Conservation (phyloP, 1,140 invertebrate genomes). For the Copidosoma floridanum region DNA sequence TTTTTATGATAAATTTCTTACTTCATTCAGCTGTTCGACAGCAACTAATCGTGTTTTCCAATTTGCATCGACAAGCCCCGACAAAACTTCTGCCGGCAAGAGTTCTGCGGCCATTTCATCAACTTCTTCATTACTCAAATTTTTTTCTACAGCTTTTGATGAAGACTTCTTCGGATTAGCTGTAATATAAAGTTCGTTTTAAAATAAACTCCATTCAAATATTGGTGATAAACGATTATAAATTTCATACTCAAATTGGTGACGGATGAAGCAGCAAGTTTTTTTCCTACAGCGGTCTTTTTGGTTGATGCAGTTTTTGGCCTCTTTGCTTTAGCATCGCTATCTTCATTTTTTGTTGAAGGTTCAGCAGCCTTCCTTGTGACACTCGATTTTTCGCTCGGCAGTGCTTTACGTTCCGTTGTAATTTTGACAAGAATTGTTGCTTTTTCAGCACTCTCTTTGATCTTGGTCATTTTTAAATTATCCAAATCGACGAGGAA, state of each 20-base stretch:
- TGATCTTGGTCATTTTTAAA: conserved; percentile 93
- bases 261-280: conserved; percentile 31
- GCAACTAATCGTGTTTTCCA: conserved; percentile 84
- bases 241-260: conserved; percentile 35
- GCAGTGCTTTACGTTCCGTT: conserved; percentile 57
- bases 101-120: conserved; percentile 67
- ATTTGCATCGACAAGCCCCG: conserved; percentile 72
- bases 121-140: conserved; percentile 63
- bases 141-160: conserved; percentile 49
- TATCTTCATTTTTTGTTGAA: conserved; percentile 34
- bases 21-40: conserved; percentile 70
- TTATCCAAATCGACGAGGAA: conserved; percentile 86
- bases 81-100: conserved; percentile 63
- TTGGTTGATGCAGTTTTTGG: conserved; percentile 56
- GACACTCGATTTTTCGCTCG: conserved; percentile 57
- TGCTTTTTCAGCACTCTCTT: conserved; percentile 90
- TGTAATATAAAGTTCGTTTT: conserved; percentile 3
- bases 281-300: conserved; percentile 47
- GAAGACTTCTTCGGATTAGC: conserved; percentile 35
- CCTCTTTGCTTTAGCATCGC: conserved; percentile 43
- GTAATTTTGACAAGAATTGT: conserved; percentile 75
- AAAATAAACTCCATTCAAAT: neutral
- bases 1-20: conserved; percentile 32
- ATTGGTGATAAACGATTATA: neutral
- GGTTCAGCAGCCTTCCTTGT: conserved; percentile 54